A percentile compares a stretch with the other conserved stretches of the same genome.
Evolutionary conservation across 2,888 invertebrate species (phyloP).

Genomic region (Papilio demoleus): DNA sequence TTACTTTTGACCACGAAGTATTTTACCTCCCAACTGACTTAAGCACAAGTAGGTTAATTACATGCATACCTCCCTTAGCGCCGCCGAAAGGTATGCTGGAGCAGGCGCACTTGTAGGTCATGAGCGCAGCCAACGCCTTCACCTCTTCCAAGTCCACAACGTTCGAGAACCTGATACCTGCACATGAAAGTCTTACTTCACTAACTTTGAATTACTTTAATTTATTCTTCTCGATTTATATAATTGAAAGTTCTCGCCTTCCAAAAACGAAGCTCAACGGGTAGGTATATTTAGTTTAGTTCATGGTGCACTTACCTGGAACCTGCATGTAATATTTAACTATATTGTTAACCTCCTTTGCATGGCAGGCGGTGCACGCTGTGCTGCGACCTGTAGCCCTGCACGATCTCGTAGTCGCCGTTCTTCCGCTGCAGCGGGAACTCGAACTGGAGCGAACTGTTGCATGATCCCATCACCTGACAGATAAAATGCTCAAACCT

Average conservation of each 20-base stretch:
- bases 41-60: neutral
- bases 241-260: too few relatives aligned
- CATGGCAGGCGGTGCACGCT: slow-evolving; percentile 88
- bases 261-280: too few relatives aligned
- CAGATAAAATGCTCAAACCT: neutral
- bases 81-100: slow-evolving; percentile 92
- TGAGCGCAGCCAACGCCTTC: slow-evolving; percentile 90
- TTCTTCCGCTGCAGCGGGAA: slow-evolving; percentile 88
- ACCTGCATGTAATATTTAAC: neutral
- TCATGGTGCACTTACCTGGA: too few relatives aligned
- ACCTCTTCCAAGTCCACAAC: slow-evolving; percentile 89
- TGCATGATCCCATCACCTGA: slow-evolving; percentile 86
- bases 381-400: slow-evolving; percentile 89
- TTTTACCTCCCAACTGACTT: too few relatives aligned
- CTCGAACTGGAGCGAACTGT: slow-evolving; percentile 85
- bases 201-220: neutral
- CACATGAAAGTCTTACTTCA: neutral
- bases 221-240: neutral
- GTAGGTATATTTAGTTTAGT: too few relatives aligned
- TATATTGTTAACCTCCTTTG: slow-evolving; percentile 83
- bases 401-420: slow-evolving; percentile 87
- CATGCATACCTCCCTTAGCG: slow-evolving; percentile 79
- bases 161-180: slow-evolving; percentile 87
- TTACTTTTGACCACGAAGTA: too few relatives aligned
- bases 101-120: slow-evolving; percentile 93